Base-by-base conservation (phyloP, 2,113 vertebrate species). In the Phodopus roborovskii region DNA sequence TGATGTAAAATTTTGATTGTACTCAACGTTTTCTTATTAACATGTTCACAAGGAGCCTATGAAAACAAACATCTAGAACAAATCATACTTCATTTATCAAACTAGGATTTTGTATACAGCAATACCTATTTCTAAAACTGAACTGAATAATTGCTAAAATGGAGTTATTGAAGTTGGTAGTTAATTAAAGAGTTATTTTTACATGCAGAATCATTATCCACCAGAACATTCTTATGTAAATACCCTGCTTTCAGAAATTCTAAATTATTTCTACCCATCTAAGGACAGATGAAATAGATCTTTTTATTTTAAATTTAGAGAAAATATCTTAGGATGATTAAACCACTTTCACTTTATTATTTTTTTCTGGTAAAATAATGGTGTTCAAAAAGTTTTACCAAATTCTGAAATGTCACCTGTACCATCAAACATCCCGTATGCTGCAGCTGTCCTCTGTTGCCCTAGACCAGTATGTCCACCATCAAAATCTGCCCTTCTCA, bases 291-390 rank as follows among this genome's bases (percentile, higher is more conserved):
- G 42, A 22, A 45, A 68, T 81, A 53, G 42, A 2, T 48, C 7
- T 94, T 92, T 88, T 92, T 50, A 60, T 90, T 53, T 93, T 96
- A 39, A 95, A 84, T 39, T 91, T 93, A 94, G 9, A 88, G 30
- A 79, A 19, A 84, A 53, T 2, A 62, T 68, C 36, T 20, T 33
- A 36, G 45, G 94, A 36, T 73, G 22, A 93, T 42, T 74, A 91
- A 77, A 70, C 89, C 7, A 48, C 20, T 94, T 75, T 74, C 17
- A 0, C 71, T 94, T 78, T 30, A 48, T 16, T 48, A 1, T 56
- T 81, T 64, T 81, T 64, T 81, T 87, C 5, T 9, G 12, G 91
- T 28, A 66, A 83, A 90, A 58, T 53, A 85, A 83, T n/a, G 86
- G 78, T 71, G 9, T 22, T 4, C 0, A n/a, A 79, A 82, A 42